These are phyloP conservation scores for Apodemus speciosus DNA, from an alignment of 2,113 vertebrate species.

Conservation along the genomic window DNA sequence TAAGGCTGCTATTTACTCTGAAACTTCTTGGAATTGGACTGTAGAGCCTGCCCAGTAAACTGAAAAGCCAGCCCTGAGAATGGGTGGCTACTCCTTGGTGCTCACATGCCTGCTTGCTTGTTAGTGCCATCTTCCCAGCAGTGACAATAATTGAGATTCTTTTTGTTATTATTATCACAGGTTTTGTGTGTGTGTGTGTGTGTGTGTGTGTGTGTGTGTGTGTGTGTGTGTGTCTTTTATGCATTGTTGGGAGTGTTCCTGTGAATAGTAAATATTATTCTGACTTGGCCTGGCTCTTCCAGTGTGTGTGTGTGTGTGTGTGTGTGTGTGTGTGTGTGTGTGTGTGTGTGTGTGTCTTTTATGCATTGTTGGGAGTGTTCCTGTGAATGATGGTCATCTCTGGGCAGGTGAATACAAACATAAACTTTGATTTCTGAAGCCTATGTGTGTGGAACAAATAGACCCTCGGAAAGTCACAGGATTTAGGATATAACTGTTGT, in stretches of 20 bases:
- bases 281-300: too few relatives aligned
- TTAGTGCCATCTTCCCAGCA: neutral
- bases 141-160: neutral
- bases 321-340: neutral
- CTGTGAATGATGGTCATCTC: neutral
- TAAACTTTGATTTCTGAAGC: neutral
- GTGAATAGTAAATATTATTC: too few relatives aligned
- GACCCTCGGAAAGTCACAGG: neutral
- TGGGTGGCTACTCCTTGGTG: neutral
- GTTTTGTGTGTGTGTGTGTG: neutral
- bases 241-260: neutral
- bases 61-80: conserved; percentile 28
- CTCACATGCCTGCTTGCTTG: neutral
- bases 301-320: neutral
- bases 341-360: neutral
- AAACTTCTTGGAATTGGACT: conserved; percentile 56
- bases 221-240: neutral
- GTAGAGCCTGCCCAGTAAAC: neutral
- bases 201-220: neutral
- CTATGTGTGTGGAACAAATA: neutral
- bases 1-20: too few relatives aligned
- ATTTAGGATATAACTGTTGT: neutral
- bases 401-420: neutral
- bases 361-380: neutral
- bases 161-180: neutral